Conservation (phyloP, 1,140 invertebrate genomes). For the Contarinia nasturtii region DNA sequence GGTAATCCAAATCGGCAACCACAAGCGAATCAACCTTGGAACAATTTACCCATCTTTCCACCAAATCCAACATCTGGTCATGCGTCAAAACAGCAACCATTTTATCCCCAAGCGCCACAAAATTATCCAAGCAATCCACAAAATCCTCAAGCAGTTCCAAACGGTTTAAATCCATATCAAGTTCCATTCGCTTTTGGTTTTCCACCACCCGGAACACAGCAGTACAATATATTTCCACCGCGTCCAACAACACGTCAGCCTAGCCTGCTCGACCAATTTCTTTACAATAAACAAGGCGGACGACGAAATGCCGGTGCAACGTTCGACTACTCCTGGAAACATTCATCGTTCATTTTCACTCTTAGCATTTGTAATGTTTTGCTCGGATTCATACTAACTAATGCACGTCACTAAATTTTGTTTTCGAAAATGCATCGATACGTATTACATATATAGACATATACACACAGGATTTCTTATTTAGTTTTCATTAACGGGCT, state of each 20-base stretch:
- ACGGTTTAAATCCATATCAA: constrained; percentile 10
- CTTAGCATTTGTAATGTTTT: too few relatives aligned
- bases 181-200: constrained; percentile 1
- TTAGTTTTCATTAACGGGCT: too few relatives aligned
- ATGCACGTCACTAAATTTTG: too few relatives aligned
- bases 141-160: constrained; percentile 23
- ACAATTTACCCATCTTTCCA: constrained; percentile 13
- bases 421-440: too few relatives aligned
- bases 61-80: constrained; percentile 16
- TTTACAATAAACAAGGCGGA: constrained; percentile 2
- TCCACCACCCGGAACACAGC: neutral
- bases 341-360: too few relatives aligned
- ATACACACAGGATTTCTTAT: too few relatives aligned
- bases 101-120: constrained; percentile 21
- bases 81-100: constrained; percentile 14
- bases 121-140: constrained; percentile 17
- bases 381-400: too few relatives aligned
- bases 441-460: too few relatives aligned
- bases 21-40: constrained; percentile 13
- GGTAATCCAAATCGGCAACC: constrained; percentile 20
- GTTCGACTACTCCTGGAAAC: too few relatives aligned
- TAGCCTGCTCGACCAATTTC: constrained; percentile 2
- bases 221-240: neutral
- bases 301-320: neutral
- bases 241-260: neutral